phyloP scores from a whole-genome alignment of 2,797 vertebrate genomes.

The Brachyrhaphis roseni region DNA sequence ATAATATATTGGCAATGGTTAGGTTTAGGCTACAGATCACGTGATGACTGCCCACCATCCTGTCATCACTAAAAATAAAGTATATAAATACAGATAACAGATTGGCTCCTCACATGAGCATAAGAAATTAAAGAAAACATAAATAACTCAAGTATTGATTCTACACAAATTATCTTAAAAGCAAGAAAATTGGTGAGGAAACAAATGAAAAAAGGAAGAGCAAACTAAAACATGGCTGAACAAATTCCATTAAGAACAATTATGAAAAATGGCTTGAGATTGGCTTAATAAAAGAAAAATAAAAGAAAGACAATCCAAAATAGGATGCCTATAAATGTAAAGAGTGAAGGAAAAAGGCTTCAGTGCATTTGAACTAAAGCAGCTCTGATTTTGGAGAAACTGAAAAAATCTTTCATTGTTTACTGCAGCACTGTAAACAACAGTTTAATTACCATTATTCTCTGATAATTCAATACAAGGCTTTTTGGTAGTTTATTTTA shows the following conservation, averaged over 20 bases:
- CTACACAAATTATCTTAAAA: not conserved
- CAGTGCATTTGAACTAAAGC: slow-evolving; percentile 49
- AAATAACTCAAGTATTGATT: not conserved
- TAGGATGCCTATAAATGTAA: slow-evolving; percentile 38
- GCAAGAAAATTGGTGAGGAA: not conserved
- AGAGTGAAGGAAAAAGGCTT: slow-evolving; percentile 46
- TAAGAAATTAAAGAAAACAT: not conserved
- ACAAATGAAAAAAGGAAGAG: not conserved
- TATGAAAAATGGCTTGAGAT: slow-evolving; percentile 5
- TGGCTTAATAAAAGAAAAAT: not conserved
- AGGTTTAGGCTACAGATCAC: no score
- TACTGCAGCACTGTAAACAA: no score
- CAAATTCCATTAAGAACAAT: not conserved
- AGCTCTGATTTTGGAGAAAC: slow-evolving; percentile 43
- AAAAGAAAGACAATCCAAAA: slow-evolving; percentile 18
- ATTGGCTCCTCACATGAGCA: no score
- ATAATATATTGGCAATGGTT: no score
- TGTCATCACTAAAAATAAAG: not conserved
- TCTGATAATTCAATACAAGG: slow-evolving; percentile 49
- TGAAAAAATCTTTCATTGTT: slow-evolving; percentile 39
- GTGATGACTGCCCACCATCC: not conserved
- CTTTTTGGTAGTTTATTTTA: slow-evolving; percentile 62
- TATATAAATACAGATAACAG: not conserved
- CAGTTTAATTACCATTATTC: no score
- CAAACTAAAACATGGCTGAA: not conserved